These are phyloP conservation scores for Syrmaticus mikado DNA, from an alignment of 2,113 vertebrate genomes.

Conservation along the genomic window DNA sequence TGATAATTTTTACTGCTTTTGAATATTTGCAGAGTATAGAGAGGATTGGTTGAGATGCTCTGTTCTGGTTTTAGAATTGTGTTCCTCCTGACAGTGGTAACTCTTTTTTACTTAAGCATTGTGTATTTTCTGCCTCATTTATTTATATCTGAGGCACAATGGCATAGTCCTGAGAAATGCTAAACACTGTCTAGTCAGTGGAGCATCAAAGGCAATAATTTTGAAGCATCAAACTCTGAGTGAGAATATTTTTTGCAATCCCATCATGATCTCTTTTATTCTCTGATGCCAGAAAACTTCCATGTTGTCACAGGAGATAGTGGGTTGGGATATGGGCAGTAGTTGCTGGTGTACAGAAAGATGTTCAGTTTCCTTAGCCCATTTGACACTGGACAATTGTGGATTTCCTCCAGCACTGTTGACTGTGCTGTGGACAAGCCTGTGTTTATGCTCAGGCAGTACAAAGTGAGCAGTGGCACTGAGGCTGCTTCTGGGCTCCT, in stretches of 20 bases:
- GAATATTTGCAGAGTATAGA: not conserved
- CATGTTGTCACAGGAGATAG: not conserved
- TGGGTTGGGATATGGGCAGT: not conserved
- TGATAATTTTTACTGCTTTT: not conserved
- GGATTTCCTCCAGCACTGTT: constrained; percentile 53
- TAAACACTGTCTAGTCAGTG: not conserved
- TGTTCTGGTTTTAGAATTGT: not conserved
- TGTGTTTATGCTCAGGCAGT: constrained; percentile 61
- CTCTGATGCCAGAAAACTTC: not conserved
- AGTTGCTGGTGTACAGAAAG: not conserved
- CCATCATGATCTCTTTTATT: not conserved
- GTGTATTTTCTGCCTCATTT: not conserved
- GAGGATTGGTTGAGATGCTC: not conserved
- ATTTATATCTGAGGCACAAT: not conserved
- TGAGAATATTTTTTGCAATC: not conserved
- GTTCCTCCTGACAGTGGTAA: not conserved
- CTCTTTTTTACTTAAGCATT: not conserved
- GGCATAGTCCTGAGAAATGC: not conserved
- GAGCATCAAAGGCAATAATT: not conserved
- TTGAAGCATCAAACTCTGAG: not conserved
- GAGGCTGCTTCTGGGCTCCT: constrained; percentile 52
- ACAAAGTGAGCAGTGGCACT: constrained; percentile 72
- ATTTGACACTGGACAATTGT: not conserved
- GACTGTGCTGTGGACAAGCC: constrained; percentile 19
- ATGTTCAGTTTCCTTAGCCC: not conserved